Conservation (phyloP, 2,888 invertebrate genomes). For the Orchesella flavescens region DNA sequence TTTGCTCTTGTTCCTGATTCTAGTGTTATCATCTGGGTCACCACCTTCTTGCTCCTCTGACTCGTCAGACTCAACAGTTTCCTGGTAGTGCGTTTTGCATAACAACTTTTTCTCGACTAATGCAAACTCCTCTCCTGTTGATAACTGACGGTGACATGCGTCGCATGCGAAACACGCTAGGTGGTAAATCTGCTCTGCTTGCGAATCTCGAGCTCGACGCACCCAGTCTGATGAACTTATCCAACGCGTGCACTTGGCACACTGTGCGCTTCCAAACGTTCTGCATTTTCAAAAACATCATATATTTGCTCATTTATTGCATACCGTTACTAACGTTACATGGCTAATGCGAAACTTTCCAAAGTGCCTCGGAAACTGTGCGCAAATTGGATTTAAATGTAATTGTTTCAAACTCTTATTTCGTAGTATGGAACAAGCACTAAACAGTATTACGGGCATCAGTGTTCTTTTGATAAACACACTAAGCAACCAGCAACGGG, state of each 20-base stretch:
- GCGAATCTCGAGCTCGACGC: conserved; percentile 57
- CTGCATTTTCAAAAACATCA: conserved; percentile 73
- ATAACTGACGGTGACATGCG: conserved; percentile 92
- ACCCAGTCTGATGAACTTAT: conserved; percentile 76
- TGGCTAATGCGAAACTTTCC: no score
- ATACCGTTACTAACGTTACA: no score
- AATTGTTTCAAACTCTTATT: no score
- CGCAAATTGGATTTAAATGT: no score
- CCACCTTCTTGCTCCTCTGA: not conserved
- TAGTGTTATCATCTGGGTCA: not conserved
- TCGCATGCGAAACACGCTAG: conserved; percentile 98
- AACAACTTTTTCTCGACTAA: conserved; percentile 94
- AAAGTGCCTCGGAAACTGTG: no score
- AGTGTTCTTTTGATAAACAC: no score
- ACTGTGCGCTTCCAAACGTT: conserved; percentile 76
- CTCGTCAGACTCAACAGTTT: conserved; percentile 91
- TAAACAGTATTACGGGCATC: no score
- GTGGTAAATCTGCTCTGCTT: conserved; percentile 70
- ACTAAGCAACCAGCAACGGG: no score
- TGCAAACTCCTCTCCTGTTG: conserved; percentile 97
- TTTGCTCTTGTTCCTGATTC: conserved; percentile 72
- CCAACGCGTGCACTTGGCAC: conserved; percentile 77
- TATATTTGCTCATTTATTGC: not conserved
- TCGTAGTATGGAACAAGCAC: no score
- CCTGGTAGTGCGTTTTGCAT: conserved; percentile 97